A percentile compares a stretch with the other conserved stretches of the same genome.
These are phyloP conservation scores for Herpetotheres cachinnans DNA, from an alignment of 2,113 vertebrate genomes.

Conservation along the genomic window DNA sequence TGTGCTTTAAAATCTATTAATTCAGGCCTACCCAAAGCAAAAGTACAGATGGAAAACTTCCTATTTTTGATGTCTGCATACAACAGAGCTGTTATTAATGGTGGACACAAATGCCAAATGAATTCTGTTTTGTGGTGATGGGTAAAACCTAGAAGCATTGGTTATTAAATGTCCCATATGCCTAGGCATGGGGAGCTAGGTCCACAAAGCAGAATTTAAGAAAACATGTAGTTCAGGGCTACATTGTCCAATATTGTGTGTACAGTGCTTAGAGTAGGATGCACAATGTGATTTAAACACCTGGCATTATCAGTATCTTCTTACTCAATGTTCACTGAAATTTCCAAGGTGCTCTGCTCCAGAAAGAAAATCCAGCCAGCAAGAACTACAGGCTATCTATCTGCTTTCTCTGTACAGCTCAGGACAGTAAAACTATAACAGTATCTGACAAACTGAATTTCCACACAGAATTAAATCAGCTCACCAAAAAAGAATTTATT, in stretches of 20 bases:
- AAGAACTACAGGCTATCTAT: background rate
- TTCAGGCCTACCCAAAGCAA: background rate
- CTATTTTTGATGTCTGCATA: background rate
- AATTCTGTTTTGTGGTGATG: background rate
- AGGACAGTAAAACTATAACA: background rate
- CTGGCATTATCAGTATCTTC: background rate
- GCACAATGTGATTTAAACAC: background rate
- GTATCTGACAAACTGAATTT: background rate
- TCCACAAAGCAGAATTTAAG: background rate
- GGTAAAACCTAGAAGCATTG: background rate
- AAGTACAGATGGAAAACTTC: background rate
- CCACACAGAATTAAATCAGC: background rate
- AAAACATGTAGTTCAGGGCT: background rate
- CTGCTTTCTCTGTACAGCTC: background rate
- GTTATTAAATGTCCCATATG: background rate
- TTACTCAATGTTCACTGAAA: background rate
- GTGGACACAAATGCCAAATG: background rate
- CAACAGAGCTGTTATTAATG: background rate
- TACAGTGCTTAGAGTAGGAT: background rate
- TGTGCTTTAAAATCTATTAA: background rate
- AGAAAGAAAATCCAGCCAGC: background rate
- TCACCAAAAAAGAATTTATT: background rate
- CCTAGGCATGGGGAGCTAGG: background rate
- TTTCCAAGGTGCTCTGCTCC: background rate
- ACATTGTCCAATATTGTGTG: background rate